phyloP scores from a whole-genome alignment of 2,113 vertebrate species.

The Macroglossus sobrinus region DNA sequence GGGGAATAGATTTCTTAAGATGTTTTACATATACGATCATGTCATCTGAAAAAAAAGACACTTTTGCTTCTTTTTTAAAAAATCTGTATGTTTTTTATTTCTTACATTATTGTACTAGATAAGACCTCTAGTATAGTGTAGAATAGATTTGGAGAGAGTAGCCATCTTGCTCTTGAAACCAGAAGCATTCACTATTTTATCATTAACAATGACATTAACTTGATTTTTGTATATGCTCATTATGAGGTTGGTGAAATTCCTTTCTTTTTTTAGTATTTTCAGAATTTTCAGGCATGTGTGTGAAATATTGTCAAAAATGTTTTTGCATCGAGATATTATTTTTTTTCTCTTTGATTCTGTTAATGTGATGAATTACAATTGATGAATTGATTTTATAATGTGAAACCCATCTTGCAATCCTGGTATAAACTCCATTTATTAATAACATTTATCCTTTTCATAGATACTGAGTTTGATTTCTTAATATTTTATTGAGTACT shows the following conservation, averaged over 20 bases:
- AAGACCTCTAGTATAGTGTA: neutral
- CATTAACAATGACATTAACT: neutral
- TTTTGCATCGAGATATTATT: neutral
- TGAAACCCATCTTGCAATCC: neutral
- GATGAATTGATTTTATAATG: neutral
- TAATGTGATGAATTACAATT: neutral
- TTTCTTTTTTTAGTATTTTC: neutral
- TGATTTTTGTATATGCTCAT: neutral
- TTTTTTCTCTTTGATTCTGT: neutral
- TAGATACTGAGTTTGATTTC: neutral
- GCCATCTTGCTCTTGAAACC: neutral
- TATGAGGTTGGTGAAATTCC: neutral
- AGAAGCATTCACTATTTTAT: neutral
- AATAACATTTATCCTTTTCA: constrained; percentile 3
- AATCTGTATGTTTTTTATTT: neutral
- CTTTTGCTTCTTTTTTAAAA: neutral
- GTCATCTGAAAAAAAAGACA: neutral
- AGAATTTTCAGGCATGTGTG: neutral
- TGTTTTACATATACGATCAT: neutral
- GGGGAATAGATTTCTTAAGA: neutral
- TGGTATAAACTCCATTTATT: neutral
- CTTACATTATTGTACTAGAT: neutral
- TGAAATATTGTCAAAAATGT: neutral
- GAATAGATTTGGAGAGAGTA: neutral
- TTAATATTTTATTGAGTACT: neutral